Evolutionary conservation across 2,797 vertebrate species (phyloP), one percentile per base, ranked within the genome.

Genomic region (Corythornis leucogaster): DNA sequence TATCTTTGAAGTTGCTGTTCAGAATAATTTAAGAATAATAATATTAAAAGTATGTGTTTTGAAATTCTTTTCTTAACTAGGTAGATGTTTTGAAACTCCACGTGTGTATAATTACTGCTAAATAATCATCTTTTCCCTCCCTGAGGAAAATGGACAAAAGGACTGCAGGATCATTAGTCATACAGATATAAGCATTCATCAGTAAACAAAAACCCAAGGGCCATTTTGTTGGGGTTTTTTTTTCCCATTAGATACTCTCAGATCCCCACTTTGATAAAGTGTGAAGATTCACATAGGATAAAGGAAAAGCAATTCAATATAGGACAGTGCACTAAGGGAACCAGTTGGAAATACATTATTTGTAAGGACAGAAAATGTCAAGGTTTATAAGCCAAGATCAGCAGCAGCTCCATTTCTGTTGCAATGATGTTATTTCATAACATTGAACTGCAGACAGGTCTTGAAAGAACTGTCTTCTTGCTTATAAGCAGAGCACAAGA

Each of bases 251-350:
- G 46, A 62, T 59, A 64, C 30, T 64, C 50, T 91, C 61, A 84
- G 69, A 87, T 59, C 63, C 30, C 66, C 55, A 46, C 42, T 85
- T 90, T 38, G 75, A 95, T 95, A 85, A 95, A 61, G 75, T 95
- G 58, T 50, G 73, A 96, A 96, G 81, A 96, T 78, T 85, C 88
- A 95, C 94, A 94, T 5, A 11, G 55, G 73, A 95, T 92, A 95
- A 97, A 85, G 35, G 17, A 90, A 95, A 96, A 90, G 54, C 75
- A 94, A 93, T 94, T 95, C 74, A 89, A 69, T 70, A 67, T 4
- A 95, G 88, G 63, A 40, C 66, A 74, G 12, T 45, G 45, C 55
- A 94, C 82, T 19, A 48, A 48, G 45, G 46, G 70, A 80, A 67
- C 71, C 58, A 22, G 83, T 85, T 43, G 86, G 70, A 97, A 97